A percentile compares a stretch with the other conserved stretches of the same genome.
phyloP scores from a whole-genome alignment of 1,140 invertebrate species.

The Apis dorsata region DNA sequence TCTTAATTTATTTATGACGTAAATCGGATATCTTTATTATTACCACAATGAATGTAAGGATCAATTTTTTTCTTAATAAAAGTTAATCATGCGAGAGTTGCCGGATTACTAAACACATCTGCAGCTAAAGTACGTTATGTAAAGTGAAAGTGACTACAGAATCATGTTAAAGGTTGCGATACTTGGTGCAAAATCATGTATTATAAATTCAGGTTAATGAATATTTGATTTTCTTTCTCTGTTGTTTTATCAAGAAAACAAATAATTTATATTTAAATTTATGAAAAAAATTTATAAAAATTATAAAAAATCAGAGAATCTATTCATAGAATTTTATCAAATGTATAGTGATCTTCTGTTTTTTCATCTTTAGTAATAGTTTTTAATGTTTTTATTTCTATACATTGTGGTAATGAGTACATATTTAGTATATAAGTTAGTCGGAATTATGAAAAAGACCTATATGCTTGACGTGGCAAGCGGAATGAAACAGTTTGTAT shows the following conservation, averaged over 20 bases:
- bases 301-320: not conserved
- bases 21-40: not conserved
- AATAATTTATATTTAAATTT: not conserved
- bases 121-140: conserved; percentile 45
- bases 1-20: conserved; percentile 9
- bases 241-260: not conserved
- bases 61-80: conserved; percentile 19
- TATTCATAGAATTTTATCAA: not conserved
- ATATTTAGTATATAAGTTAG: not conserved
- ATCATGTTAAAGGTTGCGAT: conserved; percentile 44
- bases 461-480: not conserved
- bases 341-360: not conserved
- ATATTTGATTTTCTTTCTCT: conserved; percentile 5
- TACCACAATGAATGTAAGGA: not conserved
- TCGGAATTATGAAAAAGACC: not conserved
- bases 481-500: conserved; percentile 30
- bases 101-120: conserved; percentile 14
- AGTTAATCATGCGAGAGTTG: conserved; percentile 7
- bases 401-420: not conserved
- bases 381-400: not conserved
- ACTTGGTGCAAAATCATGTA: conserved; percentile 32
- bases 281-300: too few relatives aligned
- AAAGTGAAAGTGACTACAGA: conserved; percentile 59
- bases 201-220: conserved; percentile 42
- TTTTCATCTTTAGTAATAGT: not conserved